phyloP scores from a whole-genome alignment of 2,888 invertebrate species.

The Sphaerophoria rueppellii region DNA sequence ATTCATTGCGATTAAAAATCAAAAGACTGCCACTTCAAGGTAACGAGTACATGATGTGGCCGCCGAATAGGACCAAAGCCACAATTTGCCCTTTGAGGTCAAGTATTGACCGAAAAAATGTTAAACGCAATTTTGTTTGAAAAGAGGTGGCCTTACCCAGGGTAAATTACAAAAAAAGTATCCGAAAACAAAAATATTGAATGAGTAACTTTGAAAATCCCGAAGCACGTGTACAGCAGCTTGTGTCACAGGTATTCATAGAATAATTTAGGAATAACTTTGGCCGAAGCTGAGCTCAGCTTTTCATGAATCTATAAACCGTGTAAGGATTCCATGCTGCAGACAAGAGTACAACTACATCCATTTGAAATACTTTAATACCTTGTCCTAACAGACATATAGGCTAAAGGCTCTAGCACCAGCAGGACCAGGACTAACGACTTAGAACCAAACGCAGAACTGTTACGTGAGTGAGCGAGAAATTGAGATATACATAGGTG shows the following conservation, averaged over 20 bases:
- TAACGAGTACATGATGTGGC: no score
- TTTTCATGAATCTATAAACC: not conserved
- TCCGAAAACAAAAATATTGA: no score
- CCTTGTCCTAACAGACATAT: slow-evolving; percentile 9
- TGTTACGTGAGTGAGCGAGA: not conserved
- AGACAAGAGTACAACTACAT: not conserved
- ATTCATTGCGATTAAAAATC: no score
- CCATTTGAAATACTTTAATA: slow-evolving; percentile 22
- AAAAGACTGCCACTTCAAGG: no score
- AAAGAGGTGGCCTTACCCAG: no score
- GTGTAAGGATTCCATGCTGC: slow-evolving; percentile 6
- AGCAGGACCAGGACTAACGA: not conserved
- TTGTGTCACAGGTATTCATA: not conserved
- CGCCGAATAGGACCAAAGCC: no score
- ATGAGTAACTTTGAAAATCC: not conserved
- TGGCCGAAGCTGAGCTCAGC: not conserved
- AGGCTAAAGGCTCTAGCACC: not conserved
- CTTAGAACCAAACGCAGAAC: not conserved
- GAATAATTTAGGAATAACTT: slow-evolving; percentile 14
- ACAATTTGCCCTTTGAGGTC: no score
- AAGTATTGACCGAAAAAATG: no score
- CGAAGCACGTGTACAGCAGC: not conserved
- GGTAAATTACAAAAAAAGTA: no score
- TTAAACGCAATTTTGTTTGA: no score
- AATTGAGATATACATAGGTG: not conserved